phyloP scores from a whole-genome alignment of 2,888 invertebrate species.

The Meandrusa payeni region DNA sequence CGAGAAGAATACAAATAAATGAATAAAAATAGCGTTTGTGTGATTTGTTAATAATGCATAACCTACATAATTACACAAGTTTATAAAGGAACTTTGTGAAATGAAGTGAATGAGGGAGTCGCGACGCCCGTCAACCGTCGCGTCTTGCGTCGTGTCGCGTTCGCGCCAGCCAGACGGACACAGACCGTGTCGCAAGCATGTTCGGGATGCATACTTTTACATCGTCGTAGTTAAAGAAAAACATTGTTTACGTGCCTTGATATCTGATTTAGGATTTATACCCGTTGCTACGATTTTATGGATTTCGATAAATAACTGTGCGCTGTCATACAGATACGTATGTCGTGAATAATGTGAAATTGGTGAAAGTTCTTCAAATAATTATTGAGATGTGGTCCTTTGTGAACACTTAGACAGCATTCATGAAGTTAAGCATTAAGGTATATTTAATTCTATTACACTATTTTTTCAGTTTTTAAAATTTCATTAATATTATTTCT shows the following conservation, averaged over 20 bases:
- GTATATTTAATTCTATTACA: slow-evolving; percentile 39
- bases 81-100: too few species aligned
- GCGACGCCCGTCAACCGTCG: slow-evolving; percentile 38
- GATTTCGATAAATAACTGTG: slow-evolving; percentile 17
- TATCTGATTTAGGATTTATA: slow-evolving; percentile 2
- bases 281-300: slow-evolving; percentile 9
- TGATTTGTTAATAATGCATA: too few species aligned
- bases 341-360: slow-evolving; percentile 43
- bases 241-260: slow-evolving; percentile 17
- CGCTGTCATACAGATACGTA: slow-evolving; percentile 12
- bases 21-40: too few species aligned
- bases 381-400: slow-evolving; percentile 67
- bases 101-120: slow-evolving; percentile 27
- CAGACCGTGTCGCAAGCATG: slow-evolving; percentile 28
- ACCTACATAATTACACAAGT: too few species aligned
- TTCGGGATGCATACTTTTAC: slow-evolving; percentile 24
- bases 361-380: slow-evolving; percentile 65
- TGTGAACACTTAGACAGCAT: slow-evolving; percentile 59
- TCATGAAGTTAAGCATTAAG: slow-evolving; percentile 67
- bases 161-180: slow-evolving; percentile 24
- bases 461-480: too few species aligned
- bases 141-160: slow-evolving; percentile 9
- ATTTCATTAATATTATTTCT: too few species aligned
- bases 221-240: slow-evolving; percentile 10
- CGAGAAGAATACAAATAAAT: too few species aligned